Percentiles rank a stretch among this genome's conserved stretches.
These are phyloP conservation scores for Cirrhinus mrigala DNA, from an alignment of 2,797 vertebrate genomes.

Conservation along the genomic window DNA sequence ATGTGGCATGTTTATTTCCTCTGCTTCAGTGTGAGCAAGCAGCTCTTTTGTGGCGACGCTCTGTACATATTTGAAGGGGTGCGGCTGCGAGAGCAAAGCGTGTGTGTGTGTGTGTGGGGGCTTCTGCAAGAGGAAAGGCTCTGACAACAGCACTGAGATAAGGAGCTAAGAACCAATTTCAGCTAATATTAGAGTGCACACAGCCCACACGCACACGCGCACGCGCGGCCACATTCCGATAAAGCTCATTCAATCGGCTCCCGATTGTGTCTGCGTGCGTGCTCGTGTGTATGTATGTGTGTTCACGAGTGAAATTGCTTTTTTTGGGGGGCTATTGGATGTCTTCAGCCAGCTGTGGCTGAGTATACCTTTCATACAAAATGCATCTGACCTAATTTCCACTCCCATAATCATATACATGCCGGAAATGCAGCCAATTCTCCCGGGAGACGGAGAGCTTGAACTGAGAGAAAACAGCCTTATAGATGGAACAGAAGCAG, in stretches of 20 bases:
- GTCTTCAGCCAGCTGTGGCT: conserved; percentile 53
- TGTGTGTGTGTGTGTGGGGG: conserved; percentile 68
- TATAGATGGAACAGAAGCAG: conserved; percentile 6
- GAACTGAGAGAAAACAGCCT: conserved; percentile 42
- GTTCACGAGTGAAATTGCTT: conserved; percentile 34
- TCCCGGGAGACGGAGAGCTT: conserved; percentile 50
- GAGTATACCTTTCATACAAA: conserved; percentile 62
- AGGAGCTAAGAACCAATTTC: conserved; percentile 58
- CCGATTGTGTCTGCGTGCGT: conserved; percentile 23
- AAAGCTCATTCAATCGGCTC: conserved; percentile 25
- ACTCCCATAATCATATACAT: conserved; percentile 54
- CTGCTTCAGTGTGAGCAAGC: conserved; percentile 8
- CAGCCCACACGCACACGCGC: conserved; percentile 6
- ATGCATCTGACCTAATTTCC: conserved; percentile 63
- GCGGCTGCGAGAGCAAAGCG: conserved; percentile 8
- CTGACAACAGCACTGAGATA: conserved; percentile 54
- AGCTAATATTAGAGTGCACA: conserved; percentile 49
- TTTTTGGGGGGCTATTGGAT: conserved; percentile 47
- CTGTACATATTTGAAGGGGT: conserved; percentile 28
- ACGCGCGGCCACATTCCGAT: conserved; percentile 18
- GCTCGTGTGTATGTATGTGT: conserved; percentile 23
- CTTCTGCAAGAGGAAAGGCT: conserved; percentile 31
- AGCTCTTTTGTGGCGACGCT: neutral
- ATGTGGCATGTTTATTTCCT: neutral
- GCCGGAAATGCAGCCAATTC: conserved; percentile 56